Evolutionary conservation across 2,113 vertebrate species (phyloP).

Genomic region (Urocynchramus pylzowi): DNA sequence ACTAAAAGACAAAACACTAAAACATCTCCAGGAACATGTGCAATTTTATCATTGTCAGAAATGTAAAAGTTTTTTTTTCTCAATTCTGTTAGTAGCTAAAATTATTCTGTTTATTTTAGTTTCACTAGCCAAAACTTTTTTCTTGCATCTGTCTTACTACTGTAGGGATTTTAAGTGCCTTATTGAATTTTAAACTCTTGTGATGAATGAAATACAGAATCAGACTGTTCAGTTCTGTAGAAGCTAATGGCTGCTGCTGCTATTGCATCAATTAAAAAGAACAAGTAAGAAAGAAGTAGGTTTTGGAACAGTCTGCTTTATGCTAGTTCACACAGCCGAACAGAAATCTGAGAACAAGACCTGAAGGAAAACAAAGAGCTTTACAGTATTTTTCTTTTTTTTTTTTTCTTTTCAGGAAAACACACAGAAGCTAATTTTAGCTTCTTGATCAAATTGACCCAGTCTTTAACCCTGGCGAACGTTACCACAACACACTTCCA

Average conservation of each 20-base stretch:
- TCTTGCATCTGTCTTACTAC: not conserved
- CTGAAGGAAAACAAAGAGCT: slow-evolving; percentile 80
- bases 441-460: slow-evolving; percentile 87
- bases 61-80: not conserved
- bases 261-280: slow-evolving; percentile 41
- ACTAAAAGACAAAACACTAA: not conserved
- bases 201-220: slow-evolving; percentile 16
- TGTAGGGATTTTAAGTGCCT: slow-evolving; percentile 1
- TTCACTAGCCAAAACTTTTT: slow-evolving; percentile 13
- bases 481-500: slow-evolving; percentile 83
- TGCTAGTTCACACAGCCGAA: slow-evolving; percentile 68
- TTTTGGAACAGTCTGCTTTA: slow-evolving; percentile 66
- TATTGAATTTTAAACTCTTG: slow-evolving; percentile 22
- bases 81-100: not conserved
- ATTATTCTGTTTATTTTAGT: slow-evolving; percentile 37
- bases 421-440: slow-evolving; percentile 88
- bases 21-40: not conserved
- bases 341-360: slow-evolving; percentile 74
- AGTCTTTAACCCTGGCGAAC: slow-evolving; percentile 86
- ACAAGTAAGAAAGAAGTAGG: slow-evolving; percentile 35
- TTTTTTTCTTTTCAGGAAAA: slow-evolving; percentile 74
- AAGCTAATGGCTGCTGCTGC: not conserved
- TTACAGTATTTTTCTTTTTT: slow-evolving; percentile 69
- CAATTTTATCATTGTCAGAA: slow-evolving; percentile 15
- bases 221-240: not conserved